Conservation (phyloP, 2,888 invertebrate genomes). For the Brachylomia viminalis region DNA sequence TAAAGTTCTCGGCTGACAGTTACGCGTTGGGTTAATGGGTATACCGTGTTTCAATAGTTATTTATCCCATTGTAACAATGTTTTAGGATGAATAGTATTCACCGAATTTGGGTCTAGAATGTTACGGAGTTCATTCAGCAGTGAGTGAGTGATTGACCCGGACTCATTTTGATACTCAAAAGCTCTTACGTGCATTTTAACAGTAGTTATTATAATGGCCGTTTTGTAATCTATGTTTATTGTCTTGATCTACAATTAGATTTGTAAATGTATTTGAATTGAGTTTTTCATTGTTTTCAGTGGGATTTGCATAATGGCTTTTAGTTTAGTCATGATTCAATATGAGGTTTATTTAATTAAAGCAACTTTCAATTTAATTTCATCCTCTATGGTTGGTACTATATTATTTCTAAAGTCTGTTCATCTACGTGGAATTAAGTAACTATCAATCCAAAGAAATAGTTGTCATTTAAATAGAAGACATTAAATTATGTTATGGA, state of each 20-base stretch:
- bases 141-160: constrained; percentile 74
- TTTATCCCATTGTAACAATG: constrained; percentile 81
- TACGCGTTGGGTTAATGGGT: constrained; percentile 85
- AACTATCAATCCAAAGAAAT: no score
- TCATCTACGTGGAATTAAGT: no score
- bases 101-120: constrained; percentile 69
- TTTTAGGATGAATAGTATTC: constrained; percentile 81
- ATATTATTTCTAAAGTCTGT: no score
- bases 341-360: constrained; percentile 1
- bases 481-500: not conserved
- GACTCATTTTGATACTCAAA: constrained; percentile 40
- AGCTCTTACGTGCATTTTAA: constrained; percentile 47
- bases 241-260: constrained; percentile 48
- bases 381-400: not conserved
- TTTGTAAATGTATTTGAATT: constrained; percentile 43
- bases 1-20: constrained; percentile 85
- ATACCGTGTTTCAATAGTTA: constrained; percentile 83
- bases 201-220: constrained; percentile 32
- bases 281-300: constrained; percentile 46
- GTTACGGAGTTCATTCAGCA: constrained; percentile 71
- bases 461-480: not conserved
- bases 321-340: not conserved
- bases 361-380: not conserved
- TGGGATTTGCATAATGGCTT: constrained; percentile 42
- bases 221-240: constrained; percentile 55